phyloP scores from a whole-genome alignment of 1,140 invertebrate genomes.

The Ceratosolen fusciceps region DNA sequence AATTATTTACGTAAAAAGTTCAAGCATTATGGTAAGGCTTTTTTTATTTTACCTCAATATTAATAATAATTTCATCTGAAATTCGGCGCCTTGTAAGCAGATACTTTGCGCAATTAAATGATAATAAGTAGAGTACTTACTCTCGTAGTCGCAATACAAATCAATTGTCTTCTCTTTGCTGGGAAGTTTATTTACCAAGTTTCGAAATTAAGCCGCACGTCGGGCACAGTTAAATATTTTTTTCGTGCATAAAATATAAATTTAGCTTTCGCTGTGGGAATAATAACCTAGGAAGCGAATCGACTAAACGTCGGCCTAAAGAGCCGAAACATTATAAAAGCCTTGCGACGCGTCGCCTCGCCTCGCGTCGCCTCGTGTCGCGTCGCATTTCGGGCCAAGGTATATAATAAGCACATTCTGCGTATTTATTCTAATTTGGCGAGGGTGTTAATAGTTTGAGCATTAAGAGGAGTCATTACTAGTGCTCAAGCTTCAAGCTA shows the following conservation, averaged over 20 bases:
- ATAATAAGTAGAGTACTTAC: too few species aligned
- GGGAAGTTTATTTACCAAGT: too few species aligned
- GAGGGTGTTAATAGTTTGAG: slow-evolving; percentile 57
- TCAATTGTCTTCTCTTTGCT: too few species aligned
- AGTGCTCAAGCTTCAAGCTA: slow-evolving; percentile 49
- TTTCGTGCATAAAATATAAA: neutral
- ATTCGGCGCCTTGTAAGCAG: too few species aligned
- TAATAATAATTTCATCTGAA: too few species aligned
- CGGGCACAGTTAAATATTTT: too few species aligned
- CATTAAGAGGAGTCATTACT: slow-evolving; percentile 53
- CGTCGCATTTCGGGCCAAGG: neutral
- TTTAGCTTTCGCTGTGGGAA: neutral
- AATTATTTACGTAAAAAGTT: neutral
- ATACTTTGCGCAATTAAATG: too few species aligned
- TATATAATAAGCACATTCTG: slow-evolving; percentile 40
- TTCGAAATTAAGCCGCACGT: too few species aligned
- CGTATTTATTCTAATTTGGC: slow-evolving; percentile 48
- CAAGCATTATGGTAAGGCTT: too few species aligned
- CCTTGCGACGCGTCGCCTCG: neutral
- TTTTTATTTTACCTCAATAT: too few species aligned
- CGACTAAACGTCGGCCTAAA: slow-evolving; percentile 22
- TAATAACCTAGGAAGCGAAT: neutral
- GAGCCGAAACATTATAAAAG: slow-evolving; percentile 31
- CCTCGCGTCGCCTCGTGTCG: too few species aligned
- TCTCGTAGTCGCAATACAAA: too few species aligned